Evolutionary conservation across 2,888 invertebrate species (phyloP).

Genomic region (Notodonta dromedarius): DNA sequence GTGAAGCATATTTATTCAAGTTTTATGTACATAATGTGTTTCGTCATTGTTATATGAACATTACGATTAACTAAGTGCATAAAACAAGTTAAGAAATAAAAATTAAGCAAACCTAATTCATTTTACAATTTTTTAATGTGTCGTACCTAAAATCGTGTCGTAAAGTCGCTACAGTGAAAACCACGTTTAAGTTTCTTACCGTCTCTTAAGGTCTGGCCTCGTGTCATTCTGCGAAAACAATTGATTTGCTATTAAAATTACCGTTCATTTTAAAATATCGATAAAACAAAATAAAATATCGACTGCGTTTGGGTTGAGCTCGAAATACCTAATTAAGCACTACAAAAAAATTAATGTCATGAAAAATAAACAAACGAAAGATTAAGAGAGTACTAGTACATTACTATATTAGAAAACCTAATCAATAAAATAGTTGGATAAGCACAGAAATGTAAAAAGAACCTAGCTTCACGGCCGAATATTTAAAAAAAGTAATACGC

Average conservation of each 20-base stretch:
- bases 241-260: slow-evolving; percentile 9
- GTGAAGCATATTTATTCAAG: slow-evolving; percentile 67
- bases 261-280: neutral
- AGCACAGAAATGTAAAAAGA: no score
- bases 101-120: slow-evolving; percentile 16
- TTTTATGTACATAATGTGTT: slow-evolving; percentile 57
- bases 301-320: no score
- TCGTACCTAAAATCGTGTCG: slow-evolving; percentile 13
- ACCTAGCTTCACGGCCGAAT: no score
- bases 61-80: slow-evolving; percentile 48
- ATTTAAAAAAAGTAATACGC: neutral
- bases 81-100: slow-evolving; percentile 38
- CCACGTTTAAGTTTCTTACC: slow-evolving; percentile 40
- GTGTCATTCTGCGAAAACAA: slow-evolving; percentile 34
- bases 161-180: slow-evolving; percentile 34
- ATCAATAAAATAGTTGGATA: no score
- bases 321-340: no score
- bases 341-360: no score
- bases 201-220: slow-evolving; percentile 26
- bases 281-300: no score
- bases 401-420: no score
- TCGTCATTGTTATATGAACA: slow-evolving; percentile 50
- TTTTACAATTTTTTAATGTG: slow-evolving; percentile 12
- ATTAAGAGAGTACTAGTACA: no score
- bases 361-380: no score